phyloP scores from a whole-genome alignment of 2,113 vertebrate species.

The Leuciscus idus region DNA sequence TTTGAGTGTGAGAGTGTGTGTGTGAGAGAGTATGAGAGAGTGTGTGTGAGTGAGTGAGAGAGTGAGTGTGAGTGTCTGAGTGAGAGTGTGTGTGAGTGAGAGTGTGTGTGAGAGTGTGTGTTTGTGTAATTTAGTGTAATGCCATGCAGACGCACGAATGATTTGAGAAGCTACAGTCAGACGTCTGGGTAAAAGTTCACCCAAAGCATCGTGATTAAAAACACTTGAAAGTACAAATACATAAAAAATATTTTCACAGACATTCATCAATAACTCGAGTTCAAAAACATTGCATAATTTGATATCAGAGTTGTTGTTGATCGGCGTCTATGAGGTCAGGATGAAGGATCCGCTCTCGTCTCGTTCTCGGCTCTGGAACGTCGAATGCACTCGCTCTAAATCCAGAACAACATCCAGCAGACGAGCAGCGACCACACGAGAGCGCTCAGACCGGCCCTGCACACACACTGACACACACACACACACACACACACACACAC shows the following conservation, averaged over 20 bases:
- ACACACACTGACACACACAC: constrained; percentile 60
- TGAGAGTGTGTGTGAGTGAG: background rate
- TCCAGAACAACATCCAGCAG: constrained; percentile 80
- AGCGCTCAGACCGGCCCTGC: constrained; percentile 50
- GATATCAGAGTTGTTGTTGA: background rate
- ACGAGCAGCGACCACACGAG: constrained; percentile 63
- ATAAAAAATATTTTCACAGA: constrained; percentile 1
- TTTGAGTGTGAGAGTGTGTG: too few species aligned
- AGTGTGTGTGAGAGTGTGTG: background rate
- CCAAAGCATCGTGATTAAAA: constrained; percentile 11
- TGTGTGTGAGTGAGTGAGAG: background rate
- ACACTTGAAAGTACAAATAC: constrained; percentile 21
- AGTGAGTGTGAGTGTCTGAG: background rate
- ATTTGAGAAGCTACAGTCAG: constrained; percentile 32
- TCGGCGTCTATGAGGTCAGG: constrained; percentile 63
- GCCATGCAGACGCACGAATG: background rate
- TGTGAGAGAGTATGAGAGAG: too few species aligned
- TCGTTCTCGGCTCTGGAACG: constrained; percentile 76
- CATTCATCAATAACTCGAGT: background rate
- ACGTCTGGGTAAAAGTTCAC: constrained; percentile 1
- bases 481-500: constrained; percentile 59
- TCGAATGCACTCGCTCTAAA: constrained; percentile 79
- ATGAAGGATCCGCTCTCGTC: constrained; percentile 65
- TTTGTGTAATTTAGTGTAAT: constrained; percentile 9
- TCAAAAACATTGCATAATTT: constrained; percentile 39